Evolutionary conservation across 2,888 invertebrate genomes (phyloP).

Genomic region (Junonia oenone): DNA sequence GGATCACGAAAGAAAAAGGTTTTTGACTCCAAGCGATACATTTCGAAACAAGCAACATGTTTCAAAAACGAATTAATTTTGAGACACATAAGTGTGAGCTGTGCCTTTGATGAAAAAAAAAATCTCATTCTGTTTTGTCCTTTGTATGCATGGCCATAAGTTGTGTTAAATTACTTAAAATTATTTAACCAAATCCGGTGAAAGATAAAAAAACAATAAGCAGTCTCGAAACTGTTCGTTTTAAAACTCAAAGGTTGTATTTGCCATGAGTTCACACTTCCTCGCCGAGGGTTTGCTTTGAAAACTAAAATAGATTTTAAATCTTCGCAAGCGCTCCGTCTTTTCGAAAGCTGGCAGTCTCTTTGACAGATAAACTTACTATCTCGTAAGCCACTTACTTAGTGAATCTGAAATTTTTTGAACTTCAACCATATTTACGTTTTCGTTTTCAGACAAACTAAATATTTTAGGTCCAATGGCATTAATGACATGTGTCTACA

Average conservation of each 20-base stretch:
- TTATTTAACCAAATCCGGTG: background rate
- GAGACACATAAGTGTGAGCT: too few relatives aligned
- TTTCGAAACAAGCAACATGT: too few relatives aligned
- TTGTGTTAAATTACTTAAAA: background rate
- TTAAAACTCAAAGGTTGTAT: background rate
- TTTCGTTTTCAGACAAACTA: background rate
- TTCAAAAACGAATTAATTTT: too few relatives aligned
- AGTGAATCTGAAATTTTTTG: background rate
- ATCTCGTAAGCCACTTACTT: conserved; percentile 15
- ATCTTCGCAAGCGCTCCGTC: conserved; percentile 18
- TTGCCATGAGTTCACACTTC: background rate
- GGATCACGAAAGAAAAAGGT: too few relatives aligned
- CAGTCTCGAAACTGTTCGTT: background rate
- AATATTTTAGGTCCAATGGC: too few relatives aligned
- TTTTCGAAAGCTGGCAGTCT: conserved; percentile 14
- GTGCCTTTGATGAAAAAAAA: too few relatives aligned
- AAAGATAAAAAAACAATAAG: background rate
- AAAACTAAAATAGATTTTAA: conserved; percentile 12
- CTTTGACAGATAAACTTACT: conserved; percentile 22
- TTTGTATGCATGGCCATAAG: too few relatives aligned
- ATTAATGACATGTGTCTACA: too few relatives aligned
- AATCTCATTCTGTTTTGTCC: too few relatives aligned
- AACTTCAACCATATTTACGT: background rate
- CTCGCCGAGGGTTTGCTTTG: background rate
- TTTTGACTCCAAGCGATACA: too few relatives aligned